Evolutionary conservation across 2,888 invertebrate genomes (phyloP).

Genomic region (Caenorhabditis sp.): DNA sequence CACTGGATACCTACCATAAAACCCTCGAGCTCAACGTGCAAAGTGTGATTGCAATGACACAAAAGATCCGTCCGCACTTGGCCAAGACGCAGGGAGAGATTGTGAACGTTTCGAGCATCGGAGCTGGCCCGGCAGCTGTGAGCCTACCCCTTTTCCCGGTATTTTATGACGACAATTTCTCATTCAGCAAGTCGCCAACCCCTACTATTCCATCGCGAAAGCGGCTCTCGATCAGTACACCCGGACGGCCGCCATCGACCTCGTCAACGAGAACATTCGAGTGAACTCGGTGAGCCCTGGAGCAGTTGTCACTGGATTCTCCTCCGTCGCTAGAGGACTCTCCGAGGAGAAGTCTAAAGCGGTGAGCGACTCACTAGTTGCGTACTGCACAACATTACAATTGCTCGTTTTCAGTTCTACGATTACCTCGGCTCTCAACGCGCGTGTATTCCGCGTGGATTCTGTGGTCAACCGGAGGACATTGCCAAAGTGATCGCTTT

Average conservation of each 20-base stretch:
- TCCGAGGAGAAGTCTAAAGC: constrained; percentile 20
- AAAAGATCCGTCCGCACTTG: constrained; percentile 31
- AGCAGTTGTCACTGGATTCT: constrained; percentile 31
- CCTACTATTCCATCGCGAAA: constrained; percentile 35
- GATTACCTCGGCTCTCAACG: constrained; percentile 21
- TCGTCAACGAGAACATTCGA: constrained; percentile 24
- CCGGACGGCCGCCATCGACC: constrained; percentile 29
- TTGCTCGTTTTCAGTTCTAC: constrained; percentile 11
- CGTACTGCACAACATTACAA: background rate
- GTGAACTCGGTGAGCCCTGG: constrained; percentile 43
- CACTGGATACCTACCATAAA: constrained; percentile 27
- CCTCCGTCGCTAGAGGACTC: constrained; percentile 11
- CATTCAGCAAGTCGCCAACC: constrained; percentile 29
- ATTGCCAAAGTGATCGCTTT: constrained; percentile 55
- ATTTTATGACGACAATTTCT: background rate
- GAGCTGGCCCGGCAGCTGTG: constrained; percentile 37
- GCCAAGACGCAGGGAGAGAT: constrained; percentile 41
- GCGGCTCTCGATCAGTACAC: constrained; percentile 44
- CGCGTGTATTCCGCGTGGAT: constrained; percentile 45
- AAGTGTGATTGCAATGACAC: constrained; percentile 52
- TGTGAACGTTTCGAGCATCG: constrained; percentile 50
- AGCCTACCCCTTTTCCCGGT: background rate
- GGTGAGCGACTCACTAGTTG: background rate
- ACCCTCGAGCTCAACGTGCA: constrained; percentile 29
- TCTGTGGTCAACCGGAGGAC: constrained; percentile 45